Evolutionary conservation across 2,888 invertebrate species (phyloP), one percentile per base, ranked within the genome.

Genomic region (Drosophila hawaiiensis): DNA sequence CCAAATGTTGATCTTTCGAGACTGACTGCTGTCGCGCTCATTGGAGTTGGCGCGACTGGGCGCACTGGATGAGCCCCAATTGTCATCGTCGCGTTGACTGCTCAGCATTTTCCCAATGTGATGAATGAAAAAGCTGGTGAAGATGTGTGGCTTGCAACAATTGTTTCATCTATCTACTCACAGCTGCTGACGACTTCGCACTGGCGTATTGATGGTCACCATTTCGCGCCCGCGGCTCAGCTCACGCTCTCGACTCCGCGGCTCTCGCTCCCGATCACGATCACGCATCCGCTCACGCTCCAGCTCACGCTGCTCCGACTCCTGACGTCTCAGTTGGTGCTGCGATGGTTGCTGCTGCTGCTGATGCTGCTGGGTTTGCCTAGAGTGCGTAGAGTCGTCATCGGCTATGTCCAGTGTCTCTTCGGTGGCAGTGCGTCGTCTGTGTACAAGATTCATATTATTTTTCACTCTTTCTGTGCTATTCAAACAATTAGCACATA

Each of bases 61-160:
- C 61, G 86, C 87, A 67, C 85, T 90, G 56, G 92, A 91, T n/a
- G 92, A 92, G 54, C 92, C 91, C 87, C 92, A 91, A 67, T 90
- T 87, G 83, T 92, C 92, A 53, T 91, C 88, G 66, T 73, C 81
- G 64, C 89, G 90, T 12, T 90, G 89, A 50, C 92, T 92, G 68
- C 62, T 60, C 53, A 66, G 47, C 47, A 47, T 16, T 16, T 10
- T 47, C 16, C 47, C 25, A 76, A 76, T 68, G 78, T 62, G 58
- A 73, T 68, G 73, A 68, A 61, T 54, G 72, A 53, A 58, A 53
- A 63, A 65, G 65, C 63, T 63, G 69, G n/a, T 69, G 70, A 65
- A 50, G 28, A 68, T 72, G 59, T 39, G 28, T 29, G 33, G 14
- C 31, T 53, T 16, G 16, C 47, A 25, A 37, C 28, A 49, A 54